Conservation (phyloP, 2,797 vertebrate genomes). For the Trichosurus vulpecula region DNA sequence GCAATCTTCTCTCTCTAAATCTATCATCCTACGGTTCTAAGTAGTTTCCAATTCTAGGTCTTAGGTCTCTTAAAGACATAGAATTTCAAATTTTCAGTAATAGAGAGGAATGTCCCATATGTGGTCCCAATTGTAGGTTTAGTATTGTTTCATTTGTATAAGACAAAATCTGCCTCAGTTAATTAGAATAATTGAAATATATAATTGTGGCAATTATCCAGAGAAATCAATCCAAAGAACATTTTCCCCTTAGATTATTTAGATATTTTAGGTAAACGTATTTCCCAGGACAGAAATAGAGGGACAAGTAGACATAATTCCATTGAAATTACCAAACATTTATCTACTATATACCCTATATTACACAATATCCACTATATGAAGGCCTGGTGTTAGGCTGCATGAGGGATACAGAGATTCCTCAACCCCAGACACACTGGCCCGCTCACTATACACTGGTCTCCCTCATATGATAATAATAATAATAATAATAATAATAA, state of each 20-base stretch:
- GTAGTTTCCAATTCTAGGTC: conserved; percentile 46
- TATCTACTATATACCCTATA: too few relatives aligned
- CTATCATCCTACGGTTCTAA: conserved; percentile 24
- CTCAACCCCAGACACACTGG: not conserved
- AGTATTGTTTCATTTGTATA: conserved; percentile 46
- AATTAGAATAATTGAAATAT: conserved; percentile 25
- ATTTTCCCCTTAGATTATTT: conserved; percentile 12
- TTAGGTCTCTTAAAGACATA: conserved; percentile 34
- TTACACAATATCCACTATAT: too few relatives aligned
- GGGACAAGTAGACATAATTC: conserved; percentile 41
- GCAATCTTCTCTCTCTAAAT: not conserved
- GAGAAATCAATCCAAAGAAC: conserved; percentile 25
- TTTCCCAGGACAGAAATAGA: conserved; percentile 1
- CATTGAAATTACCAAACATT: not conserved
- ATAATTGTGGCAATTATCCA: conserved; percentile 11
- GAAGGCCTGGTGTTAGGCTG: too few relatives aligned
- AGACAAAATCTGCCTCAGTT: conserved; percentile 27
- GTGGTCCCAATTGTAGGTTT: conserved; percentile 53
- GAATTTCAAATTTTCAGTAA: conserved; percentile 31
- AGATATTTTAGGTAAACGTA: not conserved
- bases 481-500: too few relatives aligned
- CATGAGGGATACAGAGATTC: not conserved
- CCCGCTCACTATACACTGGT: not conserved
- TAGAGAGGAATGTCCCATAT: conserved; percentile 46
- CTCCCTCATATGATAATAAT: not conserved